phyloP scores from a whole-genome alignment of 37 sponge, comb jelly and placozoan species.

The Aplysina aerophoba region DNA sequence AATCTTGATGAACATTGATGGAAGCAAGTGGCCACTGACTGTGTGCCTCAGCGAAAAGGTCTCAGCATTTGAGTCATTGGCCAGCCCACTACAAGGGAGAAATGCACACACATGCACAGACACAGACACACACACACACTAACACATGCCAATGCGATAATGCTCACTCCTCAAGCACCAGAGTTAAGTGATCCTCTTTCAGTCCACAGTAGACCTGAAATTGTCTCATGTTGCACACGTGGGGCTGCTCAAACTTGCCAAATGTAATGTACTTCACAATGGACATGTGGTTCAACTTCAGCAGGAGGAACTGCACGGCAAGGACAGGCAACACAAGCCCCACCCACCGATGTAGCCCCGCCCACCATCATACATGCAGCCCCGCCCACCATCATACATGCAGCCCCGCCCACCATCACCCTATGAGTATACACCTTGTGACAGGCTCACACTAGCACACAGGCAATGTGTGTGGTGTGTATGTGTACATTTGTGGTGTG shows the following conservation, averaged over 20 bases:
- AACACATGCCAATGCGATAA: neutral
- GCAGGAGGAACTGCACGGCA: constrained; percentile 59
- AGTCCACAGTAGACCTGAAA: constrained; percentile 74
- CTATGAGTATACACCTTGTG: too few relatives aligned
- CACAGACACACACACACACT: neutral
- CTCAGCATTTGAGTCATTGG: constrained; percentile 63
- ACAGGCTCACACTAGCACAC: too few relatives aligned
- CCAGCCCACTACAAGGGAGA: constrained; percentile 42
- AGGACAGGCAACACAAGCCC: too few relatives aligned
- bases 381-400: too few relatives aligned
- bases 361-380: too few relatives aligned
- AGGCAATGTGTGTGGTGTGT: too few relatives aligned
- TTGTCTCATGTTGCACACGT: constrained; percentile 82
- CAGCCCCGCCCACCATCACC: too few relatives aligned
- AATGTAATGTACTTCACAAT: constrained; percentile 66
- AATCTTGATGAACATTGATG: constrained; percentile 71
- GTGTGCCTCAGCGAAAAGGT: constrained; percentile 54
- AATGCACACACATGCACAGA: neutral
- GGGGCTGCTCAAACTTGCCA: constrained; percentile 86
- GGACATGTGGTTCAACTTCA: constrained; percentile 68
- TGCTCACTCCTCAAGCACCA: constrained; percentile 64
- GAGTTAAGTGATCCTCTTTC: constrained; percentile 47
- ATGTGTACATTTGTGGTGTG: too few relatives aligned
- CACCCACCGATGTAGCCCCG: neutral
- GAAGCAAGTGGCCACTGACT: constrained; percentile 45